Percentiles rank a stretch among this genome's conserved stretches.
Evolutionary conservation across 2,888 invertebrate genomes (phyloP).

Genomic region (Chloromyia formosa): DNA sequence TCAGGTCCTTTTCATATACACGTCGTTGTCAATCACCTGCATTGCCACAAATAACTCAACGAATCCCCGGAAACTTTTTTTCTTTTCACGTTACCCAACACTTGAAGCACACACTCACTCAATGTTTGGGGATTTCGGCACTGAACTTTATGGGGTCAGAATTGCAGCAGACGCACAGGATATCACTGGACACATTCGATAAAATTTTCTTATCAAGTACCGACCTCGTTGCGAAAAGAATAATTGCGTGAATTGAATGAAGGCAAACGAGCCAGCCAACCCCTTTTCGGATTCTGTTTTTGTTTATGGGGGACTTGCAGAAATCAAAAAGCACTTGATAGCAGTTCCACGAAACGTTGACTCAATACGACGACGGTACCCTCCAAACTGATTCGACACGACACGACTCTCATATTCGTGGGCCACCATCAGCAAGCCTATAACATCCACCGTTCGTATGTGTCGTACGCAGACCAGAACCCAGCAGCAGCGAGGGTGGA

Average conservation of each 20-base stretch:
- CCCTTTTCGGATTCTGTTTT: too few species aligned
- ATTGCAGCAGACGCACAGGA: too few species aligned
- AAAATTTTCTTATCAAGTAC: too few species aligned
- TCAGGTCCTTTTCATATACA: slow-evolving; percentile 1
- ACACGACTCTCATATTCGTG: neutral
- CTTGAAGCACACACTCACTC: too few species aligned
- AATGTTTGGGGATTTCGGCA: neutral
- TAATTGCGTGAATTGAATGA: neutral
- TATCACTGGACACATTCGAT: too few species aligned
- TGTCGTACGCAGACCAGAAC: neutral
- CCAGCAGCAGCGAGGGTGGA: slow-evolving; percentile 3
- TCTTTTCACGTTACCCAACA: neutral
- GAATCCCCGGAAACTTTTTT: neutral
- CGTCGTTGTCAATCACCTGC: neutral
- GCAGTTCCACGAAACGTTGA: neutral
- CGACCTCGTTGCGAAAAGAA: too few species aligned
- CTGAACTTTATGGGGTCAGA: neutral
- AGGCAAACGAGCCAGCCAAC: neutral
- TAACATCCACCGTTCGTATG: too few species aligned
- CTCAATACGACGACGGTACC: neutral
- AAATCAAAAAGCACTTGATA: slow-evolving; percentile 2
- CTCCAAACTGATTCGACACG: slow-evolving; percentile 1
- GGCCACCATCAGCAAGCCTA: too few species aligned
- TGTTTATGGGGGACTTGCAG: neutral
- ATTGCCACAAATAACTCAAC: neutral